A percentile compares a stretch with the other conserved stretches of the same genome.
These are phyloP conservation scores for Psittacula cyanocephala DNA, from an alignment of 2,113 vertebrate species.

Conservation along the genomic window DNA sequence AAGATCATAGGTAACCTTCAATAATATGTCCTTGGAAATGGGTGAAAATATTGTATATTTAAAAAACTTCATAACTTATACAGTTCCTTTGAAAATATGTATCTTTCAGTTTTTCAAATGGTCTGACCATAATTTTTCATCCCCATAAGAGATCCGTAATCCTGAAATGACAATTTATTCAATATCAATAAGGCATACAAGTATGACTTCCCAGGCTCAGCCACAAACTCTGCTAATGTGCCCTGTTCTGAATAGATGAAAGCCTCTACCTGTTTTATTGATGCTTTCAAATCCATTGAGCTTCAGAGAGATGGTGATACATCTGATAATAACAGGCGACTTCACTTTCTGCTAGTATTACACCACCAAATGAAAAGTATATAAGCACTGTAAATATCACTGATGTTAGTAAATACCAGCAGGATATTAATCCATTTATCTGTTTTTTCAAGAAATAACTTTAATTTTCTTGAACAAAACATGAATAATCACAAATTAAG, in stretches of 20 bases:
- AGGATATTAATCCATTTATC: not conserved
- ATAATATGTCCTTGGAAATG: not conserved
- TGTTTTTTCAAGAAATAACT: not conserved
- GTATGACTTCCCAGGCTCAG: not conserved
- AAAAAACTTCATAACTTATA: not conserved
- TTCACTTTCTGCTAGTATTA: not conserved
- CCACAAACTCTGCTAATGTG: not conserved
- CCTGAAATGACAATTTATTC: constrained; percentile 5
- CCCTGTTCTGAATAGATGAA: not conserved
- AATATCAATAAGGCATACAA: not conserved
- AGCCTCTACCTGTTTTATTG: not conserved
- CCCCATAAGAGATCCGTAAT: not conserved
- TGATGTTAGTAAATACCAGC: not conserved
- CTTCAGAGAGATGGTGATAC: not conserved
- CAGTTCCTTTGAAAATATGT: not conserved
- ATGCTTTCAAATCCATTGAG: not conserved
- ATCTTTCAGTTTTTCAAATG: not conserved
- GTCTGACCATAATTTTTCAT: not conserved
- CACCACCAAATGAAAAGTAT: not conserved
- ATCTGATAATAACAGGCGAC: not conserved
- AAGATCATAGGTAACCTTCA: not conserved
- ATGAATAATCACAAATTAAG: not conserved
- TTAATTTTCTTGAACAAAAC: not conserved
- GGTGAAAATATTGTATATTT: not conserved
- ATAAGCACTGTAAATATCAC: not conserved